Evolutionary conservation across 2,888 invertebrate genomes (phyloP).

Genomic region (Leptothorax acervorum): DNA sequence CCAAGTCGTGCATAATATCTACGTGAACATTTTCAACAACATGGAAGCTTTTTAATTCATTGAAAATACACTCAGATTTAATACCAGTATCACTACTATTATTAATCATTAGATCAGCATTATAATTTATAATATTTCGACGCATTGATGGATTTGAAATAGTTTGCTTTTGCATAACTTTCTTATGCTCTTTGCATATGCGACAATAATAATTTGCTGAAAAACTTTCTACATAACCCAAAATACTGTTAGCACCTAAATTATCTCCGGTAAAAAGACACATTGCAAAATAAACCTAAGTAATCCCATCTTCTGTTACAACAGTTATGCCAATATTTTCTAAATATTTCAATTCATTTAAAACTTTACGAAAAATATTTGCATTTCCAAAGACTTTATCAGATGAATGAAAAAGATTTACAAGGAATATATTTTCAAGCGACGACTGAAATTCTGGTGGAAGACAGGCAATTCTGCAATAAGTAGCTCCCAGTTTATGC

Average conservation of each 20-base stretch:
- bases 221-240: neutral
- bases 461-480: constrained; percentile 24
- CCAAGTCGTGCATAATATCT: constrained; percentile 11
- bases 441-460: neutral
- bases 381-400: constrained; percentile 18
- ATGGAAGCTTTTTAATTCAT: constrained; percentile 9
- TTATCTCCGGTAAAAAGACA: constrained; percentile 11
- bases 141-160: constrained; percentile 6
- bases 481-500: constrained; percentile 14
- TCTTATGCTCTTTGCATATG: neutral
- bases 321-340: neutral
- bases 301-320: neutral
- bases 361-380: constrained; percentile 7
- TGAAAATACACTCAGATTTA: constrained; percentile 10
- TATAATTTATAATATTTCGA: constrained; percentile 25
- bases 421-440: constrained; percentile 28
- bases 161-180: constrained; percentile 8
- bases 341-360: constrained; percentile 25
- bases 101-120: neutral
- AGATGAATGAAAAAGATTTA: constrained; percentile 12
- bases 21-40: neutral
- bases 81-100: neutral
- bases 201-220: constrained; percentile 17
- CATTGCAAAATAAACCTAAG: constrained; percentile 3
- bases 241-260: constrained; percentile 15